Percentiles rank a stretch among this genome's conserved stretches.
Conservation (phyloP, 2,797 vertebrate genomes). For the Pygocentrus nattereri region DNA sequence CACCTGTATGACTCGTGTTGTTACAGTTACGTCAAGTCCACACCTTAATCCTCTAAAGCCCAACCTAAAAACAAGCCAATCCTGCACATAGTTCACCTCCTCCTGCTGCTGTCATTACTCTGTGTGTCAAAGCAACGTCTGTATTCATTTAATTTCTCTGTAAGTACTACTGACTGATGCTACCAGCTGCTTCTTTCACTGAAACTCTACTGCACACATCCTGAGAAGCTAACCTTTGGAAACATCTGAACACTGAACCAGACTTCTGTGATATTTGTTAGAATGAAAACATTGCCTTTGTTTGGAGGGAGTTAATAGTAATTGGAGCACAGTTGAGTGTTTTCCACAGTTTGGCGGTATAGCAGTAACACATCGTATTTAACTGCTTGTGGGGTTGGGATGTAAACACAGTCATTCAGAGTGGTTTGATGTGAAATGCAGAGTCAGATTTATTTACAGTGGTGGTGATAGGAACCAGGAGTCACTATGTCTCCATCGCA, state of each 20-base stretch:
- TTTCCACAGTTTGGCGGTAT: not conserved
- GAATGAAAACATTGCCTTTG: not conserved
- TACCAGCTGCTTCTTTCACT: not conserved
- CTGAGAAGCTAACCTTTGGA: not conserved
- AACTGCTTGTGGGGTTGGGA: too few relatives aligned
- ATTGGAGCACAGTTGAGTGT: not conserved
- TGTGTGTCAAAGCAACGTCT: not conserved
- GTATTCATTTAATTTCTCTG: not conserved
- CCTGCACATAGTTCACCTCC: conserved; percentile 11
- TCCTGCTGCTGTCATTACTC: not conserved
- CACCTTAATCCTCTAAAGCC: not conserved
- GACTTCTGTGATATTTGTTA: not conserved
- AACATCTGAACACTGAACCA: not conserved
- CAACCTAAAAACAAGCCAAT: not conserved
- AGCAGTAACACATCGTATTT: not conserved
- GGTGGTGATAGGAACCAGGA: too few relatives aligned
- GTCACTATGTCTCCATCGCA: too few relatives aligned
- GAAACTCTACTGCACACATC: not conserved
- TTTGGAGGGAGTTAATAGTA: not conserved
- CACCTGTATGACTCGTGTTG: conserved; percentile 33
- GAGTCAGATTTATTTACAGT: too few relatives aligned
- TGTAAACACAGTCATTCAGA: too few relatives aligned
- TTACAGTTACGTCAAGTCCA: not conserved
- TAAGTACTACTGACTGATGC: not conserved
- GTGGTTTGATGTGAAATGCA: too few relatives aligned